A percentile compares a stretch with the other conserved stretches of the same genome.
Evolutionary conservation across 2,797 vertebrate genomes (phyloP).

Genomic region (Gymnoscopelus microlampas): DNA sequence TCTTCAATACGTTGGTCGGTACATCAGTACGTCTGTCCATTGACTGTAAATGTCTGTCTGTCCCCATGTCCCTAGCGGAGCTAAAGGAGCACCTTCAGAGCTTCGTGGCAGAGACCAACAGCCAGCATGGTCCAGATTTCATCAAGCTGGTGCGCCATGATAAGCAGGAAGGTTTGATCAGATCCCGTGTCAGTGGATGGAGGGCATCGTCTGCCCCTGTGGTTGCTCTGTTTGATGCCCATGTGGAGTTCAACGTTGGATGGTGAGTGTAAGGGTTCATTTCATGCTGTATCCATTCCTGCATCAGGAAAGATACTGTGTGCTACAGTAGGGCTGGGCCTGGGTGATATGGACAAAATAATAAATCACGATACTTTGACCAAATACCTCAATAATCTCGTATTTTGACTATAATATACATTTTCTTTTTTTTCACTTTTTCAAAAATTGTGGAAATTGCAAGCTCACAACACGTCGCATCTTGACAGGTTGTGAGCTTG

Average conservation of each 20-base stretch:
- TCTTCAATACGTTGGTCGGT: too few relatives aligned
- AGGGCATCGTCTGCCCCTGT: slow-evolving; percentile 88
- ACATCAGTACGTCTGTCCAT: too few relatives aligned
- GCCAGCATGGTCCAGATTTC: slow-evolving; percentile 83
- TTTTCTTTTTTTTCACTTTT: too few relatives aligned
- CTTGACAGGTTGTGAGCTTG: too few relatives aligned
- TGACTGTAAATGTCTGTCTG: background rate
- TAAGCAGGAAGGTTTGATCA: slow-evolving; percentile 93
- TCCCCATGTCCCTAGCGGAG: slow-evolving; percentile 80
- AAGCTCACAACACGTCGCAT: too few relatives aligned
- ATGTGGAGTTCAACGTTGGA: slow-evolving; percentile 93
- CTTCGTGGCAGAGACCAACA: slow-evolving; percentile 89
- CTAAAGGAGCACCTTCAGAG: slow-evolving; percentile 90
- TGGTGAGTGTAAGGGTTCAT: slow-evolving; percentile 81
- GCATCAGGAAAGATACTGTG: too few relatives aligned
- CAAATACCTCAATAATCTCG: too few relatives aligned
- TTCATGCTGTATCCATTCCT: background rate
- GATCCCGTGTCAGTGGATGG: slow-evolving; percentile 94
- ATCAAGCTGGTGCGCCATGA: slow-evolving; percentile 90
- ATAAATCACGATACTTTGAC: too few relatives aligned
- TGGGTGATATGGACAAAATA: background rate
- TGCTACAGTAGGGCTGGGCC: background rate
- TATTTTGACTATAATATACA: too few relatives aligned
- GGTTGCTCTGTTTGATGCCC: slow-evolving; percentile 94
- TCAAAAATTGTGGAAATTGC: too few relatives aligned